Evolutionary conservation across 2,797 vertebrate species (phyloP), one percentile per base, ranked within the genome.

Genomic region (Squalus acanthias): DNA sequence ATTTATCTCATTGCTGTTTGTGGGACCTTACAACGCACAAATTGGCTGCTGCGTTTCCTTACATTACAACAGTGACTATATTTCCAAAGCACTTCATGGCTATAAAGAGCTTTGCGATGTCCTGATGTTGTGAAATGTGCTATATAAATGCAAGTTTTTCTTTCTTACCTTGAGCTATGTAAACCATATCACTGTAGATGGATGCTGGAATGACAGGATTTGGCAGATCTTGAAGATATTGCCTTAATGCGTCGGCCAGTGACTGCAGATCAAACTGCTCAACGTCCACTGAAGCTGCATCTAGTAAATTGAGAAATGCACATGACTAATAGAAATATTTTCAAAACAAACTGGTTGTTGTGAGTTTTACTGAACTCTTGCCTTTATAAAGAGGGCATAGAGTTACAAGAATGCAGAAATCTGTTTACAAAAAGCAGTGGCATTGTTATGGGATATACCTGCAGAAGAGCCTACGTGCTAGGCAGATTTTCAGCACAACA

Each of bases 211-310:
- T 98, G 97, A 99, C 97, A 29, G 99, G 98, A 97, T 98, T 99
- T 65, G 99, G 99, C 79, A 99, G 98, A 96, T 99, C 99, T 97
- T 98, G 97, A 96, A 99, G 98, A 98, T 99, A 99, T 96, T 98
- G 97, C 96, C 98, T 98, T 96, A 99, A 98, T 97, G 98, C 98
- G 1, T 99, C 99, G 82, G 98, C 98, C 97, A 99, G 97, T 94
- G 98, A 96, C 0, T 98, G 98, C 53, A 99, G 97, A 95, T 99
- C 99, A 33, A 99, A 97, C 97, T 98, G 98, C 94, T 99, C 99
- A 97, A 99, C 97, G 96, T 99, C 99, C 96, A 98, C 70, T 0
- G 97, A 96, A 2, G 97, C 96, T 57, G 97, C 96, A 96, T 98
- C 98, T 98, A 76, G 50, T 22, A 76, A 74, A 46, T 92, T 65